Evolutionary conservation across 2,113 vertebrate species (phyloP).

Genomic region (Himantopus leucocephalus): DNA sequence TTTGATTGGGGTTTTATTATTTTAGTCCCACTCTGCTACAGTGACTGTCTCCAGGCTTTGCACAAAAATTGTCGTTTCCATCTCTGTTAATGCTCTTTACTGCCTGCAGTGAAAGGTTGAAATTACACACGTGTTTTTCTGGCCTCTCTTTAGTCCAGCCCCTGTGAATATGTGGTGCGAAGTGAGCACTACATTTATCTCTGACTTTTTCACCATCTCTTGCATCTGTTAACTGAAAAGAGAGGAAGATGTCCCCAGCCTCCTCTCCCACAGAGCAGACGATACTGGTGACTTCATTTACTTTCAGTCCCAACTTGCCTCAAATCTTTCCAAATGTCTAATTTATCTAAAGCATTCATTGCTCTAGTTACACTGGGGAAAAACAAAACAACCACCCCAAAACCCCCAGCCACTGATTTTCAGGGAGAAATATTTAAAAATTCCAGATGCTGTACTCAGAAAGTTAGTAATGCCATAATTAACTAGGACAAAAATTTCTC

Average conservation of each 20-base stretch:
- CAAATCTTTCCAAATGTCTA: constrained; percentile 12
- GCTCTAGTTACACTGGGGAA: not conserved
- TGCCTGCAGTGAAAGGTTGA: constrained; percentile 69
- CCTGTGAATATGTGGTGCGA: constrained; percentile 60
- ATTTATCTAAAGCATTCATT: constrained; percentile 8
- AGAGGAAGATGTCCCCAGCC: constrained; percentile 41
- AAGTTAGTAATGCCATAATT: not conserved
- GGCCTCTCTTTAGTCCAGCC: constrained; percentile 54
- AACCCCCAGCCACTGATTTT: not conserved
- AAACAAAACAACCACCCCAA: not conserved
- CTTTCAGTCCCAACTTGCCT: not conserved
- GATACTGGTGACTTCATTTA: constrained; percentile 53
- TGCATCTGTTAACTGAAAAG: constrained; percentile 69
- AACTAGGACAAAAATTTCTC: constrained; percentile 24
- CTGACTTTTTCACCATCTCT: constrained; percentile 73
- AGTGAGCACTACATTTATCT: constrained; percentile 70
- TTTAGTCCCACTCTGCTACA: not conserved
- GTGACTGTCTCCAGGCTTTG: constrained; percentile 21
- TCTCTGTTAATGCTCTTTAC: constrained; percentile 35
- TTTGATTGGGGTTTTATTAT: constrained; percentile 37
- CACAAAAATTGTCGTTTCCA: constrained; percentile 48
- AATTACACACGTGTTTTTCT: constrained; percentile 62
- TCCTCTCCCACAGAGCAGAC: constrained; percentile 63
- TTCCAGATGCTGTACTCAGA: constrained; percentile 11
- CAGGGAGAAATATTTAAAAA: not conserved